phyloP scores from a whole-genome alignment of 1,140 invertebrate species.

The Branchinecta lynchi region DNA sequence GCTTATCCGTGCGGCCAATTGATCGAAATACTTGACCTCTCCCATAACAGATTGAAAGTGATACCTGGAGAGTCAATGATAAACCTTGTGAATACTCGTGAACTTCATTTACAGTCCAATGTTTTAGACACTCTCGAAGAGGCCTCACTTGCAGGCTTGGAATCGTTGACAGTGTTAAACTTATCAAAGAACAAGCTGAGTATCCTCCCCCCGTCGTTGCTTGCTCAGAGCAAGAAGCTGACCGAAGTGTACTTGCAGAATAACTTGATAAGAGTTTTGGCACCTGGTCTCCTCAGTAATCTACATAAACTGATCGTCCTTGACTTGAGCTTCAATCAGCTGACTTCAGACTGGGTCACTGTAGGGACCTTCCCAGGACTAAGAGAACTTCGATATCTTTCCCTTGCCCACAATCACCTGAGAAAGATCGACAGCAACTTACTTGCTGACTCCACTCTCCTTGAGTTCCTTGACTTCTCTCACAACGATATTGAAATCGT shows the following conservation, averaged over 20 bases:
- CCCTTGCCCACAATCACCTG: conserved; percentile 58
- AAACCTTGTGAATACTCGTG: conserved; percentile 44
- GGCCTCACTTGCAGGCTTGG: conserved; percentile 48
- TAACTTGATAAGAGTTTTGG: conserved; percentile 56
- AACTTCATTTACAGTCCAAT: conserved; percentile 53
- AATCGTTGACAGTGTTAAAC: conserved; percentile 49
- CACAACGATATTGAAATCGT: conserved; percentile 55
- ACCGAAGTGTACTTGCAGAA: conserved; percentile 58
- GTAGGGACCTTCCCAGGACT: conserved; percentile 54
- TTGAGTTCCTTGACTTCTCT: conserved; percentile 59
- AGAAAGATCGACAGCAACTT: conserved; percentile 49
- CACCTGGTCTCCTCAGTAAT: conserved; percentile 54
- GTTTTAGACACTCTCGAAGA: conserved; percentile 51
- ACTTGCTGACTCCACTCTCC: conserved; percentile 53
- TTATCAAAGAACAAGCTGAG: conserved; percentile 57
- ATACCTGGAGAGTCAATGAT: conserved; percentile 38
- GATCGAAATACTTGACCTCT: conserved; percentile 52
- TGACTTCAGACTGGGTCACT: conserved; percentile 58
- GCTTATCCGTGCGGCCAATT: not conserved
- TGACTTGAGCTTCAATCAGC: conserved; percentile 55
- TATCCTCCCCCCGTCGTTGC: conserved; percentile 53
- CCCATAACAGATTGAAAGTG: conserved; percentile 50
- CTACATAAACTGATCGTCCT: conserved; percentile 58
- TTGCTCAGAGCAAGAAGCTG: conserved; percentile 47
- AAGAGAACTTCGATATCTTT: conserved; percentile 51